phyloP scores from a whole-genome alignment of 2,888 invertebrate species.

The Venusia cambrica region DNA sequence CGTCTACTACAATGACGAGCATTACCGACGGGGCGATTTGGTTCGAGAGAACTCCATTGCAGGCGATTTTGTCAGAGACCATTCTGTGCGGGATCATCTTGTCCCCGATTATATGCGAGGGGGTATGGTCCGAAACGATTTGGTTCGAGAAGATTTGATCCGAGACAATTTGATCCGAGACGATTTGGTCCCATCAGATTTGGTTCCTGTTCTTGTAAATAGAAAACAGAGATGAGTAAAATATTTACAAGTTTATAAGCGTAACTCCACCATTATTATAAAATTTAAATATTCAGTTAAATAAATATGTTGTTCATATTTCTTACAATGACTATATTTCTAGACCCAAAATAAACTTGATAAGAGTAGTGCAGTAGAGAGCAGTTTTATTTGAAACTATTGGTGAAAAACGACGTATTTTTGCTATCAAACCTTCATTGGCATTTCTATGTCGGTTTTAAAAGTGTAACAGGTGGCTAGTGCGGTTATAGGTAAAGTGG shows the following conservation, averaged over 20 bases:
- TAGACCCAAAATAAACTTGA: too few relatives aligned
- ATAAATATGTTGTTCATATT: too few relatives aligned
- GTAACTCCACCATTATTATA: constrained; percentile 18
- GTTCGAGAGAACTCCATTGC: background rate
- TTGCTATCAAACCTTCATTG: too few relatives aligned
- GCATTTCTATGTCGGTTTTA: too few relatives aligned
- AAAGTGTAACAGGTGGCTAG: too few relatives aligned
- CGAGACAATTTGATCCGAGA: constrained; percentile 1
- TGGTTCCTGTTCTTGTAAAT: constrained; percentile 13
- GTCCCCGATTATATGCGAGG: too few relatives aligned
- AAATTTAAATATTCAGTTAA: constrained; percentile 9
- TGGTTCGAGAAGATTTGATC: constrained; percentile 1
- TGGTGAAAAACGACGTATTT: too few relatives aligned
- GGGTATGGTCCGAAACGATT: background rate
- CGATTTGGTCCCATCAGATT: constrained; percentile 3
- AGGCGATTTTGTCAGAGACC: background rate
- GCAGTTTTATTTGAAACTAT: too few relatives aligned
- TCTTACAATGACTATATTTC: too few relatives aligned
- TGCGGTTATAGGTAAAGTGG: too few relatives aligned
- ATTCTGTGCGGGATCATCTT: too few relatives aligned
- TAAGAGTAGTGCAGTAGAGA: too few relatives aligned
- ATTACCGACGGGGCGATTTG: constrained; percentile 42
- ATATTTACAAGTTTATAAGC: constrained; percentile 7
- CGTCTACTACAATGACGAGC: constrained; percentile 59
- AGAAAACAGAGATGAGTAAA: constrained; percentile 1